Evolutionary conservation across 2,113 vertebrate genomes (phyloP).

Genomic region (Anser cygnoides): DNA sequence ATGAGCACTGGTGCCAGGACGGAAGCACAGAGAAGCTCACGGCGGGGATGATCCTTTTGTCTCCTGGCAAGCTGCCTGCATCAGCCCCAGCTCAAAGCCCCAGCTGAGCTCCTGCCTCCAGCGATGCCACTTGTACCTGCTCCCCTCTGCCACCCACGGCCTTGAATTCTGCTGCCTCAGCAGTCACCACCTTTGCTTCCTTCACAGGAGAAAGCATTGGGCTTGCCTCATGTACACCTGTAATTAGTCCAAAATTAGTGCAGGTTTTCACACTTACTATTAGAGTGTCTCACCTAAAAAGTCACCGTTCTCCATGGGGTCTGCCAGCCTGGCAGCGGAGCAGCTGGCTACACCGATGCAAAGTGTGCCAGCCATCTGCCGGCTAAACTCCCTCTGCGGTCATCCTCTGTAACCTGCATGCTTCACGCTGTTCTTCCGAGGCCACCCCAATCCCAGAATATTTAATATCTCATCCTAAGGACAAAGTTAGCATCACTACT

Average conservation of each 20-base stretch:
- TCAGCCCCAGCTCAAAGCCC: neutral
- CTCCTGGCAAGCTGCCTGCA: neutral
- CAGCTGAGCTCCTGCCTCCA: neutral
- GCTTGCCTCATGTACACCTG: neutral
- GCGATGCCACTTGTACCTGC: fast-evolving
- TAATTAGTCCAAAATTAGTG: neutral
- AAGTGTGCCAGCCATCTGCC: neutral
- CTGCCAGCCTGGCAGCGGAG: neutral
- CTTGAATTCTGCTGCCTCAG: neutral
- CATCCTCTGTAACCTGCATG: neutral
- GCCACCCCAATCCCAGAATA: neutral
- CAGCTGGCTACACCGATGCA: neutral
- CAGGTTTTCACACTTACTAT: neutral
- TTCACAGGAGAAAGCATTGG: neutral
- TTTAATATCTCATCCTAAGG: neutral
- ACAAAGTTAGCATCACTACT: neutral
- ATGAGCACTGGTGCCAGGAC: neutral
- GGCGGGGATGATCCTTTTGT: neutral
- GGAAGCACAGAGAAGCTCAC: neutral
- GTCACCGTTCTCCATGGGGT: neutral
- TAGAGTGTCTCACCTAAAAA: neutral
- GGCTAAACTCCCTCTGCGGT: too few species aligned
- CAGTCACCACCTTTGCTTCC: neutral
- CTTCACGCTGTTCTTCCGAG: neutral
- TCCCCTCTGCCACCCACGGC: neutral